A percentile compares a stretch with the other conserved stretches of the same genome.
Evolutionary conservation across 37 sponge, comb jelly and placozoan genomes (phyloP).

Genomic region (Geodia barretti): DNA sequence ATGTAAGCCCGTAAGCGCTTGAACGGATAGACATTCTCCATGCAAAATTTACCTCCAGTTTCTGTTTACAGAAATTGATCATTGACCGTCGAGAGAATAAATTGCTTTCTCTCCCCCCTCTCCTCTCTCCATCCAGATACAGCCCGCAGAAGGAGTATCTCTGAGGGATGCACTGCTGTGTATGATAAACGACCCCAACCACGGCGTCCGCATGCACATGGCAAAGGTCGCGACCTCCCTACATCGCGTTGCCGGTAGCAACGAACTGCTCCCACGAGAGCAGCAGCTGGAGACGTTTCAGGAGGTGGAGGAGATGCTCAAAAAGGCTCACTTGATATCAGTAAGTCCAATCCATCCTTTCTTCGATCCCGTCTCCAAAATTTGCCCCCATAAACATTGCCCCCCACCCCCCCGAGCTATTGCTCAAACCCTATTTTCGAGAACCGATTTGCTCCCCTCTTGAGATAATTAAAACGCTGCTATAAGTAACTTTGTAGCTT

Average conservation of each 20-base stretch:
- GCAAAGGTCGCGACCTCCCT: conserved; percentile 31
- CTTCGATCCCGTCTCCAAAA: no score
- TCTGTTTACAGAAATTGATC: neutral
- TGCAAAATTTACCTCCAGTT: neutral
- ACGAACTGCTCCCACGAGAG: neutral
- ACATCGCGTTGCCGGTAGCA: neutral
- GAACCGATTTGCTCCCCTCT: neutral
- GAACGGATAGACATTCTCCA: no score
- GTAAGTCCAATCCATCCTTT: conserved; percentile 2
- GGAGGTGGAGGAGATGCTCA: conserved; percentile 7
- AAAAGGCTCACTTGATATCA: neutral
- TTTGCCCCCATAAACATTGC: no score
- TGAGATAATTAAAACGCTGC: neutral
- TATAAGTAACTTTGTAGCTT: no score
- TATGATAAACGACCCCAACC: conserved; percentile 45
- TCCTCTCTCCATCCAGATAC: neutral
- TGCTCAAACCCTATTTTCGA: neutral
- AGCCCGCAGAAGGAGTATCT: neutral
- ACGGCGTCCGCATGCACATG: conserved; percentile 53
- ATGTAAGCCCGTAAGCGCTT: no score
- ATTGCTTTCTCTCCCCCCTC: neutral
- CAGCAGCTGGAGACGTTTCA: conserved; percentile 40
- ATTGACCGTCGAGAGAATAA: no score
- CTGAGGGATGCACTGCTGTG: conserved; percentile 13
- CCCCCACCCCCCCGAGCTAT: neutral